phyloP scores from a whole-genome alignment of 2,113 vertebrate genomes.

The Podocnemis expansa region DNA sequence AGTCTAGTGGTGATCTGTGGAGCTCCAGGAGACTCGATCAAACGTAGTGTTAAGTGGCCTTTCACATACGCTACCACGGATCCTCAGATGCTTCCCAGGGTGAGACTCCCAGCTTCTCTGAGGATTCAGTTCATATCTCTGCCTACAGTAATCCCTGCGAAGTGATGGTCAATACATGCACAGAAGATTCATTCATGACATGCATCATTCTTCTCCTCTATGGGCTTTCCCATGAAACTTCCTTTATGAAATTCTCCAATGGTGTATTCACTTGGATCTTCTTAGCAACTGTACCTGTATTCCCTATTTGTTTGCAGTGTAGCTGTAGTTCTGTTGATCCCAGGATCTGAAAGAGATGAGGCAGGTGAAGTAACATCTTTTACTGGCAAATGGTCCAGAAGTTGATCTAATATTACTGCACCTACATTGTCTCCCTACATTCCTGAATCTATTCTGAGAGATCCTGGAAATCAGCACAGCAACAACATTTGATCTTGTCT shows the following conservation, averaged over 20 bases:
- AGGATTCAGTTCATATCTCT: background rate
- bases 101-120: accelerated
- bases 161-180: background rate
- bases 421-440: background rate
- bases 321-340: background rate
- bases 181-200: background rate
- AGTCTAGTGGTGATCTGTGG: conserved; percentile 52
- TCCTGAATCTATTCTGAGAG: background rate
- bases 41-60: background rate
- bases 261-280: background rate
- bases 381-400: background rate
- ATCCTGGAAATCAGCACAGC: background rate
- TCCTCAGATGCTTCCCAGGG: background rate
- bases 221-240: background rate
- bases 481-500: conserved; percentile 9
- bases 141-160: background rate
- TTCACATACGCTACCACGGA: background rate
- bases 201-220: background rate
- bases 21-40: conserved; percentile 9
- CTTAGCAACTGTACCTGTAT: background rate
- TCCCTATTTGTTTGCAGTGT: background rate
- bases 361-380: background rate
- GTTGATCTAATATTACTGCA: background rate
- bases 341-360: background rate
- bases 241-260: background rate